Conservation (phyloP, 2,797 vertebrate species). For the Heterohyrax brucei region DNA sequence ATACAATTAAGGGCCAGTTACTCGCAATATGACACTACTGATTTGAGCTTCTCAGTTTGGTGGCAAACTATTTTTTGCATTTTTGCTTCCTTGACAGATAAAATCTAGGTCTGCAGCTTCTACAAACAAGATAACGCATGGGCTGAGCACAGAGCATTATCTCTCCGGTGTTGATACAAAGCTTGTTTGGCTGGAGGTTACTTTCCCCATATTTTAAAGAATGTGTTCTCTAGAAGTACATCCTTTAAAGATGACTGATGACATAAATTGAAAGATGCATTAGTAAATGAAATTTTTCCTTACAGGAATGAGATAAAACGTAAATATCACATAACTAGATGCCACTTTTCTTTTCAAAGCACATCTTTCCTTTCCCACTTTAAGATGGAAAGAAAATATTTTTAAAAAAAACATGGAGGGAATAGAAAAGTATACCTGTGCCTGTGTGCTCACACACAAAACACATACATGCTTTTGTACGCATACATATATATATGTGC, state of each 20-base stretch:
- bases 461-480: not conserved
- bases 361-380: not conserved
- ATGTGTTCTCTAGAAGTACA: slow-evolving; percentile 19
- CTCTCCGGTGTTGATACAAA: not conserved
- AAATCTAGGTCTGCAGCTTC: not conserved
- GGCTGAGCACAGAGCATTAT: not conserved
- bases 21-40: not conserved
- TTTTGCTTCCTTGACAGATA: slow-evolving; percentile 25
- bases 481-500: not conserved
- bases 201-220: slow-evolving; percentile 20
- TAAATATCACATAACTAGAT: not conserved
- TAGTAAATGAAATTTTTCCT: not conserved
- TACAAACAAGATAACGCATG: not conserved
- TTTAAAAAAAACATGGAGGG: not conserved
- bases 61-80: slow-evolving; percentile 3
- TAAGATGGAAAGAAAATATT: not conserved
- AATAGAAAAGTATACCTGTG: not conserved
- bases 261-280: not conserved
- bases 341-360: not conserved
- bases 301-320: not conserved
- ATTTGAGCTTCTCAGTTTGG: slow-evolving; percentile 43
- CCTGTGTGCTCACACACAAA: not conserved
- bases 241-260: slow-evolving; percentile 24
- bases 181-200: not conserved
- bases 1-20: not conserved